These are phyloP conservation scores for Dolichomitus sp. DNA, from an alignment of 2,888 invertebrate genomes.

Conservation along the genomic window DNA sequence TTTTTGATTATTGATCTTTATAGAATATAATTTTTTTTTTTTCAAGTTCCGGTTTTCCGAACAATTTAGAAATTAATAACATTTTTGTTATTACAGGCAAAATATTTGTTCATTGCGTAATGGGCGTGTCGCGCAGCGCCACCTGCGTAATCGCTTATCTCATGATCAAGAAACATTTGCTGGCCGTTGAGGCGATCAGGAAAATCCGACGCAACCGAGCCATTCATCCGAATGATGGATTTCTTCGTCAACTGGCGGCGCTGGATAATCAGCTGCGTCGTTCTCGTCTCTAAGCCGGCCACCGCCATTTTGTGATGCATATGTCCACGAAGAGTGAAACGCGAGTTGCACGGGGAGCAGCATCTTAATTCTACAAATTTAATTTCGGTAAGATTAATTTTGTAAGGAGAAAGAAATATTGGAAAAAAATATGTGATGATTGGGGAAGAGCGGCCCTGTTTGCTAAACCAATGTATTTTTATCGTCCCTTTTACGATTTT, in stretches of 20 bases:
- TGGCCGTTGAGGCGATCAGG: conserved; percentile 91
- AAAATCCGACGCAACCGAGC: conserved; percentile 91
- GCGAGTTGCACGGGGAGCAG: conserved; percentile 12
- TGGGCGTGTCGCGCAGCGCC: conserved; percentile 94
- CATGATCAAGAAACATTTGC: conserved; percentile 93
- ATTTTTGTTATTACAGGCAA: conserved; percentile 88
- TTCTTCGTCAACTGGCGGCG: conserved; percentile 92
- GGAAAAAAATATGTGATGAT: not conserved
- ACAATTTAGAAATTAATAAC: conserved; percentile 18
- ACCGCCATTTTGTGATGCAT: conserved; percentile 44
- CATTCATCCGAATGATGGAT: conserved; percentile 93
- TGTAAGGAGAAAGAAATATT: conserved; percentile 22
- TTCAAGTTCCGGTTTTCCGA: conserved; percentile 29
- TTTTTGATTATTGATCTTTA: not conserved
- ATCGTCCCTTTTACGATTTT: conserved; percentile 57
- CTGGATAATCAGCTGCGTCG: conserved; percentile 86
- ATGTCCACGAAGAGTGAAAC: not conserved
- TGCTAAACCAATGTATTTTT: conserved; percentile 51
- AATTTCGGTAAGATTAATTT: conserved; percentile 38
- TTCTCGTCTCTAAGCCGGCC: conserved; percentile 70
- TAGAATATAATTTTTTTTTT: no score
- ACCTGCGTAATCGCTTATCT: conserved; percentile 93
- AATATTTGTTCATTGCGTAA: conserved; percentile 93
- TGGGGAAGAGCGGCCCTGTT: conserved; percentile 22
- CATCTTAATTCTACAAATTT: conserved; percentile 2